A percentile compares a stretch with the other conserved stretches of the same genome.
Conservation (phyloP, 2,797 vertebrate genomes). For the Coregonus sp. region DNA sequence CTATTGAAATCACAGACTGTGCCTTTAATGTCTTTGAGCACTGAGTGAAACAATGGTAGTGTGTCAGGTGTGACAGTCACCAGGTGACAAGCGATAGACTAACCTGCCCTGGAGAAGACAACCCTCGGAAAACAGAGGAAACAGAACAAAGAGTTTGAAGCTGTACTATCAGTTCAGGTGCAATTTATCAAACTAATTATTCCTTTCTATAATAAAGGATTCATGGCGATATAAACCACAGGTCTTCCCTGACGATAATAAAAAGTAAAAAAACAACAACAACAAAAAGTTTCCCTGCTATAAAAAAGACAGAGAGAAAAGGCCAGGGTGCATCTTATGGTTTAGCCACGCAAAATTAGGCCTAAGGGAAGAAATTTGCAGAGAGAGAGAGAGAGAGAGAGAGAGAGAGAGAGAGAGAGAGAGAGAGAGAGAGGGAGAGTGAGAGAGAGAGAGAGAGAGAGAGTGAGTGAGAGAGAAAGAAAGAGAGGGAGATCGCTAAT, state of each 20-base stretch:
- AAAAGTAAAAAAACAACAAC: too few relatives aligned
- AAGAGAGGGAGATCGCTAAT: background rate
- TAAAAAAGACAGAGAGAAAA: background rate
- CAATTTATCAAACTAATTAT: background rate
- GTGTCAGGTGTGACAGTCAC: background rate
- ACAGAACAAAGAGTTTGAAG: background rate
- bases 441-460: background rate
- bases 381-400: background rate
- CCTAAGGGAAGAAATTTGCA: background rate
- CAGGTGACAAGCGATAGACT: background rate
- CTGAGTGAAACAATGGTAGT: background rate
- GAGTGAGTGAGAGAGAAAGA: background rate
- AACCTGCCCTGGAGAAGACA: slow-evolving; percentile 11
- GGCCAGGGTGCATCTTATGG: background rate
- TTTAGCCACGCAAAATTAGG: background rate
- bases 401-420: background rate
- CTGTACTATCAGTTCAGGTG: background rate
- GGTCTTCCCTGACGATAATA: too few relatives aligned
- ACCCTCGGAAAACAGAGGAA: background rate
- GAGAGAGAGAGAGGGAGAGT: too few relatives aligned
- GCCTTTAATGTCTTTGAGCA: background rate
- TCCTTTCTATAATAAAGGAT: too few relatives aligned
- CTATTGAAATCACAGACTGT: too few relatives aligned
- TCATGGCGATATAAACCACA: too few relatives aligned
- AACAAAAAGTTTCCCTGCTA: too few relatives aligned